phyloP scores from a whole-genome alignment of 2,888 invertebrate species.

The Polyommatus iphigenia region DNA sequence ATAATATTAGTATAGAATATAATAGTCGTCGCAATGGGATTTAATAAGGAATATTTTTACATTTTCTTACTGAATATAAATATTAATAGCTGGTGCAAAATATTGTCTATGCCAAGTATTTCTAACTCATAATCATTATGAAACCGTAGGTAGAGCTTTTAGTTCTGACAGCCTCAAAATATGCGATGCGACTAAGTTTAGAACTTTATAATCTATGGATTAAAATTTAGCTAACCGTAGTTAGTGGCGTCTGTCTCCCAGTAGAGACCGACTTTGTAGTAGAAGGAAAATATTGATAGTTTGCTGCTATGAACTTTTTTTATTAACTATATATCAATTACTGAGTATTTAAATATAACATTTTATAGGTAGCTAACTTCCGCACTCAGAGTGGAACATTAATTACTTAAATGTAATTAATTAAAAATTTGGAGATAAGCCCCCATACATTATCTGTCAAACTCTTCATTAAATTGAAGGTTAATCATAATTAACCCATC shows the following conservation, averaged over 20 bases:
- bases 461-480: too few relatives aligned
- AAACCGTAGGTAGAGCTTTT: not conserved
- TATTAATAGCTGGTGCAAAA: not conserved
- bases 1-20: too few relatives aligned
- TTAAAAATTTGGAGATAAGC: too few relatives aligned
- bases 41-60: too few relatives aligned
- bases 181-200: not conserved
- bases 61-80: not conserved
- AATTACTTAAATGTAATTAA: too few relatives aligned
- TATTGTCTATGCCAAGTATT: not conserved
- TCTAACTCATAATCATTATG: not conserved
- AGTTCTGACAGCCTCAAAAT: conserved; percentile 5
- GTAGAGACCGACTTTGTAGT: not conserved
- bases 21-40: too few relatives aligned
- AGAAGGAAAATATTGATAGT: not conserved
- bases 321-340: not conserved
- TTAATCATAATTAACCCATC: too few relatives aligned
- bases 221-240: not conserved
- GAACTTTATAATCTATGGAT: conserved; percentile 14
- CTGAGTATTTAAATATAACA: not conserved
- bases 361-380: too few relatives aligned
- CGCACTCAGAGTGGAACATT: too few relatives aligned
- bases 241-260: not conserved
- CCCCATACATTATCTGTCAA: too few relatives aligned
- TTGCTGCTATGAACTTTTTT: not conserved